Evolutionary conservation across 2,113 vertebrate species (phyloP), one percentile per base, ranked within the genome.

Genomic region (Podarcis cretensis): DNA sequence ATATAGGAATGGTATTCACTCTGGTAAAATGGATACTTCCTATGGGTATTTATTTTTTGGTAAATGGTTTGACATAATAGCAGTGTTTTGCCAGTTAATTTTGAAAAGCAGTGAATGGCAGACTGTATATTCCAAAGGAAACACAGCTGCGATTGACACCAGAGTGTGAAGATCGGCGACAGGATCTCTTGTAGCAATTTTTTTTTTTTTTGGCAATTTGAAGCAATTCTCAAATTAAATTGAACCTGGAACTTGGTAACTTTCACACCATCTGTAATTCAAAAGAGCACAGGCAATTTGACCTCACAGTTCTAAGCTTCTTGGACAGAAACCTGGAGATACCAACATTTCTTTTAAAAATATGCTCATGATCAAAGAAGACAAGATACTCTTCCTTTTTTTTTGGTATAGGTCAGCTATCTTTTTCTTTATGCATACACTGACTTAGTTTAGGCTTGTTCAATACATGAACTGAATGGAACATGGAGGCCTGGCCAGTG

Each of bases 1-100:
- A 88, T 91, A 92, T 91, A 91, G 82, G 83, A 91, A 94, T 91
- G 43, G 37, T 83, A 93, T 82, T 87, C 83, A 77, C 78, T 85
- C 9, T 87, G 73, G 89, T 89, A 87, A 95, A 94, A 94, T 85
- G 35, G 90, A 93, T 91, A 88, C 57, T 93, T 96, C 92, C 89
- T 92, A 66, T 69, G 90, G 90, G 91, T 84, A 8, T 9, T 69
- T 40, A 40, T 75, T 40, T 87, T 75, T 63, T 27, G 40, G 93
- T 81, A 85, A 63, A 0, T 1, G 59, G 30, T 65, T 16, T 92
- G 88, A 85, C 48, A 88, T 83, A 81, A 27, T 32, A 85, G 12
- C 12, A 91, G 43, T 32, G 71, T 84, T 94, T 92, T 92, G 91
- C 71, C 57, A 88, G 87, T 85, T 92, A 65, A 30, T 92, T 94